Base-by-base conservation (phyloP, 1,140 invertebrate species). In the Amphibalanus amphitrite region DNA sequence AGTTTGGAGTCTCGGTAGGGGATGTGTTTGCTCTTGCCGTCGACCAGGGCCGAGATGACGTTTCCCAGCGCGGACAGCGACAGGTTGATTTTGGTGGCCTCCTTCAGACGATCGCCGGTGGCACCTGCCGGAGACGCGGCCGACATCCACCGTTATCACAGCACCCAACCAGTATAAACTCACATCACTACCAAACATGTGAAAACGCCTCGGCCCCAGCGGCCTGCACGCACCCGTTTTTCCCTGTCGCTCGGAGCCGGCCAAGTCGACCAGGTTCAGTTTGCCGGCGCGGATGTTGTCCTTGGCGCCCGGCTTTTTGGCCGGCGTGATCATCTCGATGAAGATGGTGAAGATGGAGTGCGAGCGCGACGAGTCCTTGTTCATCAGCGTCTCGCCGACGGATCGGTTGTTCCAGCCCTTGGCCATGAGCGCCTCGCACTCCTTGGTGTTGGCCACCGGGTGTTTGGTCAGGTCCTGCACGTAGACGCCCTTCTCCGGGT, bases 81-180 rank as follows among this genome's bases (percentile, higher is more conserved):
- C n/a, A 97, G 80, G 82, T 97, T 97, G 72, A 97, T 97, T 82
- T 95, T 95, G 0, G 91, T 95, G 0, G 93, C 93, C 83, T 97
- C 93, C 78, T 92, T 95, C 28, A 97, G 81, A 28, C 93, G 82
- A 73, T 95, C 91, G 0, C 93, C 91, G 1, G 86, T 87, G 0
- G 90, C 89, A 20, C 92, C 89, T 84, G 47, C 8, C 75, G 74
- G 47, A 13, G 13, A 59, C 10, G 1, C 13, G 13, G 17, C 38
- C 6, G 6, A 38, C 38, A 38, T n/a, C n/a, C n/a, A 38, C 6
- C 38, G 38, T 38, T 38, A 38, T 8, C 38, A 17, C 25, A 59
- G 72, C 30, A 17, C 3, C 10, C 8, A 25, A 4, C 3, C 20
- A 25, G 38, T 28, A 28, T 29, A 29, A 1, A n/a, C 73, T n/a